Percentiles rank a stretch among this genome's conserved stretches.
Evolutionary conservation across 2,797 vertebrate genomes (phyloP).

Genomic region (Urocyon cinereoargenteus): DNA sequence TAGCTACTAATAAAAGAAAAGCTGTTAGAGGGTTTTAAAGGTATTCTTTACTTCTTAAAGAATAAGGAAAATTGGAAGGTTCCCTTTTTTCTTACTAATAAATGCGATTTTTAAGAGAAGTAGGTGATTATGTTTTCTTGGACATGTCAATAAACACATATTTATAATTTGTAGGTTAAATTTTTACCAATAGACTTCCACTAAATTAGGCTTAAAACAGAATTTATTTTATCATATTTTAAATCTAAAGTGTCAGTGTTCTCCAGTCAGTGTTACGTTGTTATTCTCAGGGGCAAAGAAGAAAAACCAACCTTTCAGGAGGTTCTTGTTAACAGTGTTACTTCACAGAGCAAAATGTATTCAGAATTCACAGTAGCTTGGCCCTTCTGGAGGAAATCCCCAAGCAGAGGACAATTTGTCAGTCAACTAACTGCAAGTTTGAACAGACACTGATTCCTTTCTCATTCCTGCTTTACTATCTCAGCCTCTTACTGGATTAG

Average conservation of each 20-base stretch:
- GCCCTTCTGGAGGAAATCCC: background rate
- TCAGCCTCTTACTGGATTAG: background rate
- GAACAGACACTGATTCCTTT: background rate
- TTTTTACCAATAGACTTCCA: background rate
- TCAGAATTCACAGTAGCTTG: background rate
- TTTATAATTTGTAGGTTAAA: slow-evolving; percentile 49
- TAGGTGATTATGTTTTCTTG: slow-evolving; percentile 29
- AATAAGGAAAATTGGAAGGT: slow-evolving; percentile 50
- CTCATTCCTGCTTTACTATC: background rate
- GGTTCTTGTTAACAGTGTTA: background rate
- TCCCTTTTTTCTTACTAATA: background rate
- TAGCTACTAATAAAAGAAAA: slow-evolving; percentile 83
- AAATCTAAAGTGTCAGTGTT: slow-evolving; percentile 6
- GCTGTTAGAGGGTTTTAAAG: slow-evolving; percentile 77
- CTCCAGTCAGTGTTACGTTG: slow-evolving; percentile 1
- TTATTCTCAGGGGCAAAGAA: slow-evolving; percentile 14
- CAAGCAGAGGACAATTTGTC: background rate
- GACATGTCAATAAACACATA: slow-evolving; percentile 23
- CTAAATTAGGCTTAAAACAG: background rate
- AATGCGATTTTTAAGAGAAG: slow-evolving; percentile 44
- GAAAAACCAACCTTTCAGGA: background rate
- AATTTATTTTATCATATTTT: slow-evolving; percentile 62
- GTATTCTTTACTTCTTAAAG: slow-evolving; percentile 82
- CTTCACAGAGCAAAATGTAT: slow-evolving; percentile 11
- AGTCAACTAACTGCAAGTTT: background rate